Conservation (phyloP, 2,797 vertebrate genomes). For the Macroramphosus scolopax region DNA sequence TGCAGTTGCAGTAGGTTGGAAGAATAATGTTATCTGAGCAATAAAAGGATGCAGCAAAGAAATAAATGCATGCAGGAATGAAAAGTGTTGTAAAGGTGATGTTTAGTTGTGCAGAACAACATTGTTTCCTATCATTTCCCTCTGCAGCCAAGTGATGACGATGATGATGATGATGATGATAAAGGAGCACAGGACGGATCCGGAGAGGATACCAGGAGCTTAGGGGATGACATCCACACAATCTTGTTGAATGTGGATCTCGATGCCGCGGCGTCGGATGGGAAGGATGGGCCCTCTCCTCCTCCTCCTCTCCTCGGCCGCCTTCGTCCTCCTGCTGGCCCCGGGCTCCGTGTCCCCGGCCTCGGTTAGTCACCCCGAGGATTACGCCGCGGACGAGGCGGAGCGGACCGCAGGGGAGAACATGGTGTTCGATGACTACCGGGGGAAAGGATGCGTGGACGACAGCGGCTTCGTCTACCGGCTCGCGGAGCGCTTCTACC, state of each 20-base stretch:
- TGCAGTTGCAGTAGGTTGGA: too few relatives aligned
- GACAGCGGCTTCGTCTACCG: slow-evolving; percentile 99
- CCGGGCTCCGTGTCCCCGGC: slow-evolving; percentile 81
- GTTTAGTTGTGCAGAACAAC: too few relatives aligned
- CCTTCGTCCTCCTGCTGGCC: slow-evolving; percentile 86
- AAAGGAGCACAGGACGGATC: slow-evolving; percentile 56
- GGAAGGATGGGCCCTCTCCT: slow-evolving; percentile 94
- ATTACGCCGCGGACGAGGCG: slow-evolving; percentile 90
- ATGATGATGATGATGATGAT: slow-evolving; percentile 33
- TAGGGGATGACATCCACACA: slow-evolving; percentile 63
- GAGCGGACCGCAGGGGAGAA: slow-evolving; percentile 89
- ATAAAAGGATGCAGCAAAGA: too few relatives aligned
- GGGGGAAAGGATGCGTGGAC: slow-evolving; percentile 98
- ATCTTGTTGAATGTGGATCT: slow-evolving; percentile 69
- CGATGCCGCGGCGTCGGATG: slow-evolving; percentile 83
- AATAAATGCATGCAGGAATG: too few relatives aligned
- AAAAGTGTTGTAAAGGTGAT: too few relatives aligned
- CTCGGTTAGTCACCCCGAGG: slow-evolving; percentile 86
- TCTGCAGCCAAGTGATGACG: too few relatives aligned
- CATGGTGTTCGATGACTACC: slow-evolving; percentile 98
- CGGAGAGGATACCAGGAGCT: slow-evolving; percentile 53
- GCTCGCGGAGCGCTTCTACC: slow-evolving; percentile 97
- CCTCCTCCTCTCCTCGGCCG: slow-evolving; percentile 82
- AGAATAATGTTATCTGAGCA: too few relatives aligned
- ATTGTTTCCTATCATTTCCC: too few relatives aligned